phyloP scores from a whole-genome alignment of 2,888 invertebrate genomes.

The Volucella bombylans region DNA sequence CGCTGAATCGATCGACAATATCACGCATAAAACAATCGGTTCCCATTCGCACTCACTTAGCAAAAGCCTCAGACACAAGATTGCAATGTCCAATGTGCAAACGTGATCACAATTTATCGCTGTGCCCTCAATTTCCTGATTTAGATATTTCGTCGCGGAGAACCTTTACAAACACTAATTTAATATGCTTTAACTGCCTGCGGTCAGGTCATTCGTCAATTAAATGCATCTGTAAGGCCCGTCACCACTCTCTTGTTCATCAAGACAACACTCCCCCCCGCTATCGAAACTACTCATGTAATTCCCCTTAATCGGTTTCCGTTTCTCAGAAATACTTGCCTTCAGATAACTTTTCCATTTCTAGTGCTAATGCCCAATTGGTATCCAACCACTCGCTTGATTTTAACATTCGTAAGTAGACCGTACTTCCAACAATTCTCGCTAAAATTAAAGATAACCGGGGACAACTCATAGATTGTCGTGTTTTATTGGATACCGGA shows the following conservation, averaged over 20 bases:
- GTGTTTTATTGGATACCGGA: too few species aligned
- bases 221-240: background rate
- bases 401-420: background rate
- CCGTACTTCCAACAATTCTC: background rate
- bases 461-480: background rate
- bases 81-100: conserved; percentile 12
- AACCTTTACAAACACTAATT: background rate
- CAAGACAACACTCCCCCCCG: background rate
- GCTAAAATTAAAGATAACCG: background rate
- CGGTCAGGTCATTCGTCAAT: background rate
- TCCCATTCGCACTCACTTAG: background rate
- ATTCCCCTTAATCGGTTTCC: too few species aligned
- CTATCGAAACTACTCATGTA: background rate
- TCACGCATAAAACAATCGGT: too few species aligned
- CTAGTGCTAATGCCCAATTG: background rate
- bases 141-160: conserved; percentile 5
- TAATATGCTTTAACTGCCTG: too few species aligned
- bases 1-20: background rate
- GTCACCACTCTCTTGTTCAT: conserved; percentile 4
- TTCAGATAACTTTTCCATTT: too few species aligned
- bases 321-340: too few species aligned
- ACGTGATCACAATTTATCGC: background rate
- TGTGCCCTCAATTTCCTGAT: background rate
- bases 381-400: background rate
- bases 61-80: background rate